Evolutionary conservation across 2,113 vertebrate genomes (phyloP).

Genomic region (Plestiodon gilberti): DNA sequence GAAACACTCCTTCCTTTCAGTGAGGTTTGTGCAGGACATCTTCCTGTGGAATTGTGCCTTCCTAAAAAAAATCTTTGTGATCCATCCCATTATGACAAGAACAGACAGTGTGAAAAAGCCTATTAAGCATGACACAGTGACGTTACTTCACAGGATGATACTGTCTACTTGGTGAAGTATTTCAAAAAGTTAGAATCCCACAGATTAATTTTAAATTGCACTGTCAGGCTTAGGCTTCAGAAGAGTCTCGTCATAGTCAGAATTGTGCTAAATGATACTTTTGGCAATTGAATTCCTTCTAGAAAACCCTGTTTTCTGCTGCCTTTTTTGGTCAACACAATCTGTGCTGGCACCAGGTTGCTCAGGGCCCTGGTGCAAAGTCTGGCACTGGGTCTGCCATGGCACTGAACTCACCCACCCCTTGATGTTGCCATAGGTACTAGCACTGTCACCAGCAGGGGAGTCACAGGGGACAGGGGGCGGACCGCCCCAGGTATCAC

Average conservation of each 20-base stretch:
- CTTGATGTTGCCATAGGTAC: no score
- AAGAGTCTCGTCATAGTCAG: not conserved
- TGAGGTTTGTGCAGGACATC: not conserved
- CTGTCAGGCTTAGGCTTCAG: not conserved
- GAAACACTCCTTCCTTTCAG: not conserved
- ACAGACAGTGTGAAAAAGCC: not conserved
- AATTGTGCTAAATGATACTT: not conserved
- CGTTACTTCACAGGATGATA: not conserved
- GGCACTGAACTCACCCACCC: no score
- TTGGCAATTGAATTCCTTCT: not conserved
- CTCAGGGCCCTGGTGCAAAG: no score
- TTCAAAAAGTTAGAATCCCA: not conserved
- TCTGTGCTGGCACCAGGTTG: no score
- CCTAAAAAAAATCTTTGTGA: not conserved
- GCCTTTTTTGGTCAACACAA: not conserved
- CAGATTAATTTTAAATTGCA: not conserved
- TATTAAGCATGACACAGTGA: not conserved
- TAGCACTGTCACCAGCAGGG: no score
- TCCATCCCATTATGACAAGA: not conserved
- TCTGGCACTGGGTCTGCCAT: no score
- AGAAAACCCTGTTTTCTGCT: not conserved
- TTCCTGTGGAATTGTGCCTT: not conserved
- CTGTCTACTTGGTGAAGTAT: not conserved
- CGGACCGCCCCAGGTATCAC: no score
- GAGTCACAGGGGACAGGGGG: no score